These are phyloP conservation scores for Hydrochoerus hydrochaeris DNA, from an alignment of 2,113 vertebrate species.

Conservation along the genomic window DNA sequence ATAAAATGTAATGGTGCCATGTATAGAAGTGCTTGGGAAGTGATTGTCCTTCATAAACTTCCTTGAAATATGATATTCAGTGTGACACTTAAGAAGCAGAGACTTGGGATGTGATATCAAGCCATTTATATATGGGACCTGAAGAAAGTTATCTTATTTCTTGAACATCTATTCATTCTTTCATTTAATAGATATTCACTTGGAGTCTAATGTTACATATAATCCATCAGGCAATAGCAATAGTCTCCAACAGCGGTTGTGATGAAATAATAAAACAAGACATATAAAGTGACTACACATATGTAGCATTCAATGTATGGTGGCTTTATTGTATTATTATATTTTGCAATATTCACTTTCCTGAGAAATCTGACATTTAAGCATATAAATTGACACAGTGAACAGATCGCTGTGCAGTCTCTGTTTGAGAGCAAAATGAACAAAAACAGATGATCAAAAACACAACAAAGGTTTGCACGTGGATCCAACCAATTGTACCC, in stretches of 20 bases:
- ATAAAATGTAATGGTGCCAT: not conserved
- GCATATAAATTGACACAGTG: not conserved
- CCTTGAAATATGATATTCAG: not conserved
- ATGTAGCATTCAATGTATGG: not conserved
- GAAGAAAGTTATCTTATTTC: not conserved
- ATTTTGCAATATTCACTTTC: not conserved
- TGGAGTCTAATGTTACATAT: not conserved
- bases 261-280: constrained; percentile 1
- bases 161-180: not conserved
- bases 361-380: not conserved
- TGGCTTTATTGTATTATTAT: constrained; percentile 25
- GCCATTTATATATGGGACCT: not conserved
- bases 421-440: constrained; percentile 12
- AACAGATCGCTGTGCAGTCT: not conserved
- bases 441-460: not conserved
- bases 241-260: not conserved
- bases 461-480: not conserved
- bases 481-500: not conserved
- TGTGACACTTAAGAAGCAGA: not conserved
- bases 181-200: not conserved
- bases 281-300: not conserved
- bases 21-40: not conserved
- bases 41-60: constrained; percentile 12
- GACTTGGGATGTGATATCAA: not conserved
- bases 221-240: not conserved